A percentile compares a stretch with the other conserved stretches of the same genome.
Evolutionary conservation across 2,888 invertebrate species (phyloP).

Genomic region (Machimus atricapillus): DNA sequence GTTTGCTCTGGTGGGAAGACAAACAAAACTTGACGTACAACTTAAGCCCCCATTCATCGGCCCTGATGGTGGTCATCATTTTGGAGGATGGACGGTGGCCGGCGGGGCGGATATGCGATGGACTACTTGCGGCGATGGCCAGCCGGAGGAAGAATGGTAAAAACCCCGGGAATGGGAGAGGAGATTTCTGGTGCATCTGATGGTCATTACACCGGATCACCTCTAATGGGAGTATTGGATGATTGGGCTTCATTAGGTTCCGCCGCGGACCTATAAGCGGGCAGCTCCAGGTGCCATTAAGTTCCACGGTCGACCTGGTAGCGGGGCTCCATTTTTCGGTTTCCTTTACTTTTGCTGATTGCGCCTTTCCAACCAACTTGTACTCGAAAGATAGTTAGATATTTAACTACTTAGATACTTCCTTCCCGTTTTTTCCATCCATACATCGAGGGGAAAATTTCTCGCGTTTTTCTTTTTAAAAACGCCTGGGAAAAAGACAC

Average conservation of each 20-base stretch:
- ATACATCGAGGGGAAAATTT: not conserved
- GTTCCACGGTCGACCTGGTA: not conserved
- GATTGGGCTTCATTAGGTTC: slow-evolving; percentile 20
- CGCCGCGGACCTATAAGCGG: not conserved
- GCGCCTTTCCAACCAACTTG: not conserved
- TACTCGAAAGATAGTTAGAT: not conserved
- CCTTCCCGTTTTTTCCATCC: not conserved
- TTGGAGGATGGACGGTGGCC: not conserved
- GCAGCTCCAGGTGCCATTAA: not conserved
- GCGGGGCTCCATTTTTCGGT: not conserved
- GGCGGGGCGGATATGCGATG: not conserved
- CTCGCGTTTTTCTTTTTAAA: not conserved
- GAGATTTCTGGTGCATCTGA: not conserved
- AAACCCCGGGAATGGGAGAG: not conserved
- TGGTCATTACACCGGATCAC: slow-evolving; percentile 13
- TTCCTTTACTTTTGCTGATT: not conserved
- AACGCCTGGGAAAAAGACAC: not conserved
- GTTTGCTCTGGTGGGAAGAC: not conserved
- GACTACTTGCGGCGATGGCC: not conserved
- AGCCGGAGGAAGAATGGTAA: not conserved
- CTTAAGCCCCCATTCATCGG: not conserved
- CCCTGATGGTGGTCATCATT: not conserved
- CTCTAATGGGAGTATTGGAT: slow-evolving; percentile 29
- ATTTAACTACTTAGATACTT: not conserved
- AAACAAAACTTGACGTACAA: not conserved